Evolutionary conservation across 2,113 vertebrate species (phyloP).

Genomic region (Saguinus imperator): DNA sequence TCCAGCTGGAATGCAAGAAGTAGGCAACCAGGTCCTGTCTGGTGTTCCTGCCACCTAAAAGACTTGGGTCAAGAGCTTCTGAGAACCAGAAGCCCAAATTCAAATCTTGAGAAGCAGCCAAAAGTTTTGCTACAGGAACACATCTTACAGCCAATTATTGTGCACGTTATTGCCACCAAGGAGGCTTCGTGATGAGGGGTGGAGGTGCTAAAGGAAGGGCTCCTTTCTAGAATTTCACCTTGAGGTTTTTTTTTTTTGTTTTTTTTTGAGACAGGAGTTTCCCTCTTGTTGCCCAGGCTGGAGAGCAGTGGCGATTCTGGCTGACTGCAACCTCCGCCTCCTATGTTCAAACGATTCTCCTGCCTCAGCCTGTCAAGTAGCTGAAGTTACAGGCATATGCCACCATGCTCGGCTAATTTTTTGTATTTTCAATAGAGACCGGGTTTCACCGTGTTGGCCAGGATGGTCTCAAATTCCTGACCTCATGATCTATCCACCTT

Average conservation of each 20-base stretch:
- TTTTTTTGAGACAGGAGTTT: too few relatives aligned
- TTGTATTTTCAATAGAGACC: too few relatives aligned
- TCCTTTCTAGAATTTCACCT: conserved; percentile 15
- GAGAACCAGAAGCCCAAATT: conserved; percentile 13
- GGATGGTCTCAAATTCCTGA: too few relatives aligned
- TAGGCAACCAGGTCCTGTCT: not conserved
- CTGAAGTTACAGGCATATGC: too few relatives aligned
- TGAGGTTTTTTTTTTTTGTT: not conserved
- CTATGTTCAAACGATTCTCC: too few relatives aligned
- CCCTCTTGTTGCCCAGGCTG: too few relatives aligned
- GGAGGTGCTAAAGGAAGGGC: not conserved
- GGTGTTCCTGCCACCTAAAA: not conserved
- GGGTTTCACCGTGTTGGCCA: too few relatives aligned
- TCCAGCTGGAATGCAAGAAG: not conserved
- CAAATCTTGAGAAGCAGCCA: not conserved
- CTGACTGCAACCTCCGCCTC: too few relatives aligned
- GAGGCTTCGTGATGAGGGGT: not conserved
- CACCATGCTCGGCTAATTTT: too few relatives aligned
- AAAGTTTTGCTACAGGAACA: not conserved
- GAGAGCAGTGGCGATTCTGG: too few relatives aligned
- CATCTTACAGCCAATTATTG: not conserved
- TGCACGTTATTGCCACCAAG: not conserved
- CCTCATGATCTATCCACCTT: too few relatives aligned
- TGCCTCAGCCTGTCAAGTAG: too few relatives aligned
- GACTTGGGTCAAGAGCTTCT: not conserved